Conservation (phyloP, 2,888 invertebrate species). For the Elmis aenea region DNA sequence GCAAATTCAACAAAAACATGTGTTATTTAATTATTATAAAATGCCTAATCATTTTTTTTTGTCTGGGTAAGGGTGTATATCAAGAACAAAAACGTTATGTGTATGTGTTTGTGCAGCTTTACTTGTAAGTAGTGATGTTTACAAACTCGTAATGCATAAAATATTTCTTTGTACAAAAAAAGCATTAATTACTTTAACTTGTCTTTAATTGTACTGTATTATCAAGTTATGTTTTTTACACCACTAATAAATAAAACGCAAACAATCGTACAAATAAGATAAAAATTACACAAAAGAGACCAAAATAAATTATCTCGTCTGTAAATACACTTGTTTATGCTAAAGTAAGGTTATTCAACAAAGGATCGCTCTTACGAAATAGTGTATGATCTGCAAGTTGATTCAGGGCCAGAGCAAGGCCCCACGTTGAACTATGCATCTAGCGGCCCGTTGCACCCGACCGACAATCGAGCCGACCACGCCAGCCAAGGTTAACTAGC, state of each 20-base stretch:
- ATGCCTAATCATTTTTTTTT: too few relatives aligned
- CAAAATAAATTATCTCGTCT: too few relatives aligned
- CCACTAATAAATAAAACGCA: not conserved
- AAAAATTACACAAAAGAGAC: too few relatives aligned
- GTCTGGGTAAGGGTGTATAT: too few relatives aligned
- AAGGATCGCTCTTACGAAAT: slow-evolving; percentile 24
- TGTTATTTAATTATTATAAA: too few relatives aligned
- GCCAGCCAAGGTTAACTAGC: slow-evolving; percentile 31
- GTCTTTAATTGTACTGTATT: not conserved
- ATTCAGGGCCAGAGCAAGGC: slow-evolving; percentile 30
- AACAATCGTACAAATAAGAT: not conserved
- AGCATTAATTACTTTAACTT: too few relatives aligned
- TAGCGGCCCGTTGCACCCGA: slow-evolving; percentile 27
- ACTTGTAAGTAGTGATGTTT: too few relatives aligned
- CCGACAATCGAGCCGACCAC: slow-evolving; percentile 20
- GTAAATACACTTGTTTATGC: slow-evolving; percentile 21
- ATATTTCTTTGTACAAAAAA: too few relatives aligned
- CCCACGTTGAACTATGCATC: slow-evolving; percentile 27
- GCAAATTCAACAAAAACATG: too few relatives aligned
- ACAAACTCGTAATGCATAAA: too few relatives aligned
- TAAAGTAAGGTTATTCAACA: slow-evolving; percentile 21
- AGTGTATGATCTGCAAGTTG: slow-evolving; percentile 21
- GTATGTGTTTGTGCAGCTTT: too few relatives aligned
- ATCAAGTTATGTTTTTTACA: not conserved
- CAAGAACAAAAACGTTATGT: too few relatives aligned